phyloP scores from a whole-genome alignment of 2,113 vertebrate genomes.

The Cynopterus brachyotis region DNA sequence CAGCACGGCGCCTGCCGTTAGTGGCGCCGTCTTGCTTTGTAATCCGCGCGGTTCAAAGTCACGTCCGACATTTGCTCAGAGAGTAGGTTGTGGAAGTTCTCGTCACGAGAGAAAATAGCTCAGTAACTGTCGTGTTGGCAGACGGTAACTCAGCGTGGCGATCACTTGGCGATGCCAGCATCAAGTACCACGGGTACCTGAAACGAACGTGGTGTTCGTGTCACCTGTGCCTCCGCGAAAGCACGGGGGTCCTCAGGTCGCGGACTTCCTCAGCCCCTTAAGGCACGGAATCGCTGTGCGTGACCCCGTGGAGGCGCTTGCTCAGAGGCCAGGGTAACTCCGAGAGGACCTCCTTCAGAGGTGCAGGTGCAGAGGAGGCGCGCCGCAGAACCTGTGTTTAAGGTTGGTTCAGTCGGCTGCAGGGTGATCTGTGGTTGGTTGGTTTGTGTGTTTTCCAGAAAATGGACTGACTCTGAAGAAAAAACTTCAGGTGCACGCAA shows the following conservation, averaged over 20 bases:
- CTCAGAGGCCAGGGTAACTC: neutral
- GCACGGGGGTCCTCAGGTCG: neutral
- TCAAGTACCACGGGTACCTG: accelerated
- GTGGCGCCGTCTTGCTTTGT: neutral
- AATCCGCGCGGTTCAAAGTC: too few species aligned
- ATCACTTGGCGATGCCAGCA: neutral
- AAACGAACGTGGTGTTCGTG: neutral
- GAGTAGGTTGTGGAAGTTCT: neutral
- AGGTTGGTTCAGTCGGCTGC: neutral
- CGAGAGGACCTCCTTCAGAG: neutral
- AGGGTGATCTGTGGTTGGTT: constrained; percentile 23
- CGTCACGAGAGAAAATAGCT: too few species aligned
- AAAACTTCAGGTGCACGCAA: constrained; percentile 85
- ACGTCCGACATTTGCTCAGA: neutral
- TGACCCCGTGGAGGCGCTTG: neutral
- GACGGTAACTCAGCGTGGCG: neutral
- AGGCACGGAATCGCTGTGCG: neutral
- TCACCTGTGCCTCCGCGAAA: neutral
- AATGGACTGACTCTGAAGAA: constrained; percentile 84
- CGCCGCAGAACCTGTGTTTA: neutral
- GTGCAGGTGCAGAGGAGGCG: neutral
- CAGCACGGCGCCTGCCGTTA: neutral
- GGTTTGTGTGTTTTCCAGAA: constrained; percentile 77
- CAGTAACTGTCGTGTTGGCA: neutral
- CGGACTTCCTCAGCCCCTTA: neutral